phyloP scores from a whole-genome alignment of 2,113 vertebrate species.

The Paracyprichromis sp. region DNA sequence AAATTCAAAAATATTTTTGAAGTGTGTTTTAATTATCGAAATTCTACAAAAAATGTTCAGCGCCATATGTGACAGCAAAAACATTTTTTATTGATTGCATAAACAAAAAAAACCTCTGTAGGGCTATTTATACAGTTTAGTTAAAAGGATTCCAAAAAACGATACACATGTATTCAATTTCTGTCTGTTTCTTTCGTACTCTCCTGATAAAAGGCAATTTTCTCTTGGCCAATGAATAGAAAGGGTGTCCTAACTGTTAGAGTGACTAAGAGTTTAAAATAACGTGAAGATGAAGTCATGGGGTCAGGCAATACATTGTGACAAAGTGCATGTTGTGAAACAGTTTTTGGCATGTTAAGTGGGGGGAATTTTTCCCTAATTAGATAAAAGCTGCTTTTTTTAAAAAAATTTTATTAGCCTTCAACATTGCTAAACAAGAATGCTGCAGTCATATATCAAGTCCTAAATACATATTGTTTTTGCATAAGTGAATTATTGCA shows the following conservation, averaged over 20 bases:
- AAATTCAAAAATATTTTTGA: neutral
- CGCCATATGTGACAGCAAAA: neutral
- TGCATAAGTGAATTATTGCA: conserved; percentile 24
- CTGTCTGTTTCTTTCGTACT: neutral
- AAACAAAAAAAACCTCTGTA: neutral
- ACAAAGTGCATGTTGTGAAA: conserved; percentile 41
- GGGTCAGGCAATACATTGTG: neutral
- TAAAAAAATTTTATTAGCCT: neutral
- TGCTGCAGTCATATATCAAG: conserved; percentile 14
- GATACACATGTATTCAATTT: conserved; percentile 11
- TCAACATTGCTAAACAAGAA: conserved; percentile 32
- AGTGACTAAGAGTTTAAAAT: conserved; percentile 38
- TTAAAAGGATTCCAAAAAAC: neutral
- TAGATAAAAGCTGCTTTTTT: conserved; percentile 27
- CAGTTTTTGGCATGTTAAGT: conserved; percentile 34
- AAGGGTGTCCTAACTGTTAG: conserved; percentile 16
- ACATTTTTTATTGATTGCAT: neutral
- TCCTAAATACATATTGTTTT: conserved; percentile 27
- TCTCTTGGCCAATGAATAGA: neutral
- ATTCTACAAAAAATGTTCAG: neutral
- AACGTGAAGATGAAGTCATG: conserved; percentile 34
- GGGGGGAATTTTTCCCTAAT: conserved; percentile 13
- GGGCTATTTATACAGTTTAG: neutral
- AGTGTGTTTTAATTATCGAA: neutral
- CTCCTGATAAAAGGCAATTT: neutral